Percentiles rank a stretch among this genome's conserved stretches.
These are phyloP conservation scores for Lophura swinhoii DNA, from an alignment of 2,797 vertebrate genomes.

Conservation along the genomic window DNA sequence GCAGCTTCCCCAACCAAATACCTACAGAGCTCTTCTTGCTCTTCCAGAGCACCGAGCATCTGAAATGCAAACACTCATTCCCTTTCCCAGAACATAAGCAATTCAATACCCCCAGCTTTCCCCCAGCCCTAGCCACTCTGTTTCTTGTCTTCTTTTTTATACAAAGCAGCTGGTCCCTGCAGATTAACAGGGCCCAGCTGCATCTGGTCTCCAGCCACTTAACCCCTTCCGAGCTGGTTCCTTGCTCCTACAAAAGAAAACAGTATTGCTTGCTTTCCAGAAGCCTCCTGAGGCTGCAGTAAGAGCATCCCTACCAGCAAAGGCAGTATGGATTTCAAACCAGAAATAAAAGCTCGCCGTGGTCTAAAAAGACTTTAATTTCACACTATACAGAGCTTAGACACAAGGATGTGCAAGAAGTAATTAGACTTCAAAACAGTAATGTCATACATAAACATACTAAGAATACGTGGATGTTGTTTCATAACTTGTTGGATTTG, in stretches of 20 bases:
- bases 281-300: background rate
- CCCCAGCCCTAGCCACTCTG: constrained; percentile 43
- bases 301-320: background rate
- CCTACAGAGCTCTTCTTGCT: constrained; percentile 50
- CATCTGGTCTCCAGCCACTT: constrained; percentile 62
- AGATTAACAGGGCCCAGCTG: constrained; percentile 72
- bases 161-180: constrained; percentile 69
- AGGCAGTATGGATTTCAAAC: background rate
- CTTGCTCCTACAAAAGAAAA: background rate
- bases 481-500: background rate
- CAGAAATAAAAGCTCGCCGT: background rate
- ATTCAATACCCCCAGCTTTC: constrained; percentile 44
- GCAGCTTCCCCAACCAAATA: constrained; percentile 22
- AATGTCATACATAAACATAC: background rate
- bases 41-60: constrained; percentile 30
- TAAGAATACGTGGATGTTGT: background rate
- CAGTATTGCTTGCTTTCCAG: constrained; percentile 9
- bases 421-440: background rate
- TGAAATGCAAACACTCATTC: background rate
- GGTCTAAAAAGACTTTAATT: background rate
- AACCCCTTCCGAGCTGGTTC: constrained; percentile 64
- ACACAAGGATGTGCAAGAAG: background rate
- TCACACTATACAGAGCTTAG: background rate
- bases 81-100: constrained; percentile 20
- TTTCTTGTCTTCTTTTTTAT: constrained; percentile 72